Evolutionary conservation across 2,888 invertebrate species (phyloP).

Genomic region (Emmelina monodactyla): DNA sequence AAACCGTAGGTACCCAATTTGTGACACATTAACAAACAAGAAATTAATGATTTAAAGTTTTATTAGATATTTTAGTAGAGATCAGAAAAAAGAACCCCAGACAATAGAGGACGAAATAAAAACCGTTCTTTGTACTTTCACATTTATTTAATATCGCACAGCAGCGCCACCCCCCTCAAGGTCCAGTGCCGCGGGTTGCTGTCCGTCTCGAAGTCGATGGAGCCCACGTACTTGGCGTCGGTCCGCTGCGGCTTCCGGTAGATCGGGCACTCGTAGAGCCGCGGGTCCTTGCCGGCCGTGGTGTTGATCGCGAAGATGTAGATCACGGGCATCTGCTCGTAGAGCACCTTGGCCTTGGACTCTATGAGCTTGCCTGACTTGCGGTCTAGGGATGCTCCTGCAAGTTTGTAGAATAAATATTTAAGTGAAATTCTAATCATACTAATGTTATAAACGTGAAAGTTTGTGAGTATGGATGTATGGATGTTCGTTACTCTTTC

Average conservation of each 20-base stretch:
- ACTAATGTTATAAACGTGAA: too few species aligned
- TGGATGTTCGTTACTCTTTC: too few species aligned
- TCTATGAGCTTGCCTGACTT: constrained; percentile 89
- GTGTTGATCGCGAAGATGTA: constrained; percentile 96
- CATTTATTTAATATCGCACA: constrained; percentile 93
- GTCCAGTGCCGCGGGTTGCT: constrained; percentile 96
- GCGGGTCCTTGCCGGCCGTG: constrained; percentile 89
- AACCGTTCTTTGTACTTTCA: too few species aligned
- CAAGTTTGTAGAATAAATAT: too few species aligned
- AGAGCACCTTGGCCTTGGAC: constrained; percentile 90
- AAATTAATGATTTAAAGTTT: too few species aligned
- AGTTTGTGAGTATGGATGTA: too few species aligned
- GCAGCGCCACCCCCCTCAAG: constrained; percentile 90
- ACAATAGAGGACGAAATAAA: too few species aligned
- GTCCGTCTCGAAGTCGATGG: constrained; percentile 93
- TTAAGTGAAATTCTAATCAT: too few species aligned
- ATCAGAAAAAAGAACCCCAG: too few species aligned
- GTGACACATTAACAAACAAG: too few species aligned
- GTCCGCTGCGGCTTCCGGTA: constrained; percentile 95
- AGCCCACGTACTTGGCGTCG: constrained; percentile 94
- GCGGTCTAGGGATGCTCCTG: constrained; percentile 85
- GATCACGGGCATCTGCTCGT: constrained; percentile 96
- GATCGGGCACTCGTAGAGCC: constrained; percentile 95
- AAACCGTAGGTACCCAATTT: too few species aligned
- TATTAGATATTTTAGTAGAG: too few species aligned